These are phyloP conservation scores for Nemopilema nomurai DNA, from an alignment of 30 jellyfish, hydroid and myxozoan species.

Conservation along the genomic window DNA sequence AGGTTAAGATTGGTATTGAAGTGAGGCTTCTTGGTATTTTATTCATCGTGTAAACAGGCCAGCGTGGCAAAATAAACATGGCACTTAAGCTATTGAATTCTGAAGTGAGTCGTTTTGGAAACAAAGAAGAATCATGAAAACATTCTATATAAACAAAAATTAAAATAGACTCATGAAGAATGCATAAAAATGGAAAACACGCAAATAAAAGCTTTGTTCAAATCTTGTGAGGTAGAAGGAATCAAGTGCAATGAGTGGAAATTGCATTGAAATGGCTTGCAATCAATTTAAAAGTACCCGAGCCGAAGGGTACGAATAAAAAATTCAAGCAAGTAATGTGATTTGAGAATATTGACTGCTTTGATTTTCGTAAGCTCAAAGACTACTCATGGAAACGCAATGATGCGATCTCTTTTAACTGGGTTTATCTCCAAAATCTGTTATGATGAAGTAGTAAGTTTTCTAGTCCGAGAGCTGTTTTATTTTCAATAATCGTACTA, in stretches of 20 bases:
- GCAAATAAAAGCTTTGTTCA: not conserved
- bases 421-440: too few species aligned
- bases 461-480: too few species aligned
- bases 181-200: not conserved
- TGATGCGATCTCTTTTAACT: too few species aligned
- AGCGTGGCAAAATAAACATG: not conserved
- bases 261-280: not conserved
- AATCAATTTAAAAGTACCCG: too few species aligned
- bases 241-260: not conserved
- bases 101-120: not conserved
- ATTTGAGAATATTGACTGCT: too few species aligned
- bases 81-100: not conserved
- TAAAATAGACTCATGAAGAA: not conserved
- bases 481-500: too few species aligned
- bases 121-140: not conserved
- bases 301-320: too few species aligned
- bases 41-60: not conserved
- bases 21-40: not conserved
- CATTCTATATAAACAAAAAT: not conserved
- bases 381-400: too few species aligned
- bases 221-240: not conserved
- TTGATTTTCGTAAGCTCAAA: too few species aligned
- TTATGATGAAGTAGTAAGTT: too few species aligned
- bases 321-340: too few species aligned
- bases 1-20: not conserved